phyloP scores from a whole-genome alignment of 2,113 vertebrate species.

The Cranoglanis bouderius region DNA sequence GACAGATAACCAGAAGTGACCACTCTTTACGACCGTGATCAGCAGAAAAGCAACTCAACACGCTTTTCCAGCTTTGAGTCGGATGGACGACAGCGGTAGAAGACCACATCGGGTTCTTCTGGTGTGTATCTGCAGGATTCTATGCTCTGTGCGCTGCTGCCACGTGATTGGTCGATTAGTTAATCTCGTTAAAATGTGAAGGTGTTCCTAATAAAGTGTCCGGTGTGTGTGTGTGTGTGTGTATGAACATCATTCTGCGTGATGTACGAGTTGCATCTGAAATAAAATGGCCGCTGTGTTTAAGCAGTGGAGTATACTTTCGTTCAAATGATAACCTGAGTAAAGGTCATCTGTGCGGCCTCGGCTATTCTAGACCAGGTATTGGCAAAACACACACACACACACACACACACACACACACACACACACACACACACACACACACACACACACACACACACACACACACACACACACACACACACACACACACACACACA shows the following conservation, averaged over 20 bases:
- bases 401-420: background rate
- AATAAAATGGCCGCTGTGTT: background rate
- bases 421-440: background rate
- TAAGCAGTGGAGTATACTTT: background rate
- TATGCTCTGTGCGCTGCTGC: background rate
- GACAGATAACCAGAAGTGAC: background rate
- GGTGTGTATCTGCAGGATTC: background rate
- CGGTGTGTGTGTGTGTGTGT: background rate
- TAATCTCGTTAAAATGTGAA: background rate
- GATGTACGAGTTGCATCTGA: background rate
- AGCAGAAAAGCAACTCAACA: background rate
- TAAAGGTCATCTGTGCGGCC: background rate
- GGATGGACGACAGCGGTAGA: too few relatives aligned
- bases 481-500: background rate
- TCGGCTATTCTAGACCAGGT: background rate
- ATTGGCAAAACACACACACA: background rate
- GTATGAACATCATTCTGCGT: background rate
- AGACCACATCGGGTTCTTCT: background rate
- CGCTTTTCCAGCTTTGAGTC: too few relatives aligned
- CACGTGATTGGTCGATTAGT: background rate
- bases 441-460: background rate
- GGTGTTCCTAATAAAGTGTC: conserved; percentile 3
- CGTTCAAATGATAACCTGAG: background rate
- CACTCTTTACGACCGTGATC: background rate
- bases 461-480: background rate